These are phyloP conservation scores for Cydia fagiglandana DNA, from an alignment of 1,140 invertebrate species.

Conservation along the genomic window DNA sequence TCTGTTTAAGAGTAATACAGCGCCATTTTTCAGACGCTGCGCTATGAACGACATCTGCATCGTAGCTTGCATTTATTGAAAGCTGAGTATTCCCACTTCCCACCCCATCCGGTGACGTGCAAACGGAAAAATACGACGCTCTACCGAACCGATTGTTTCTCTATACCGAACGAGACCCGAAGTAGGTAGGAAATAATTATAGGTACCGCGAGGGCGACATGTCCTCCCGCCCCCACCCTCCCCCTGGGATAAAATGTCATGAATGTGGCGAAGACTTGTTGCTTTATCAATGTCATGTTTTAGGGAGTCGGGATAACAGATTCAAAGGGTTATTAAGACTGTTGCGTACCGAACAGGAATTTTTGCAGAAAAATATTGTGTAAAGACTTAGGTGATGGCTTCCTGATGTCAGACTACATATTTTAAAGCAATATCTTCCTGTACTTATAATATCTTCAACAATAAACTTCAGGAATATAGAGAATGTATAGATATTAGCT, in stretches of 20 bases:
- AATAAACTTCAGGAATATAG: too few relatives aligned
- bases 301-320: constrained; percentile 32
- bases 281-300: constrained; percentile 71
- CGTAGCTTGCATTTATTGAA: constrained; percentile 54
- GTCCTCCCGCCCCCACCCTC: constrained; percentile 36
- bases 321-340: constrained; percentile 9
- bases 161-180: constrained; percentile 64
- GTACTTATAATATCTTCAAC: too few relatives aligned
- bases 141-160: constrained; percentile 63
- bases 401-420: too few relatives aligned
- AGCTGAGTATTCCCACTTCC: constrained; percentile 40
- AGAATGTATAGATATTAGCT: too few relatives aligned
- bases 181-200: constrained; percentile 65
- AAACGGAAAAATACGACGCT: constrained; percentile 67
- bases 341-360: neutral
- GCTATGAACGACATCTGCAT: constrained; percentile 40
- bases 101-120: constrained; percentile 45
- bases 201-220: constrained; percentile 58
- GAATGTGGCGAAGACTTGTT: constrained; percentile 73
- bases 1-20: constrained; percentile 9
- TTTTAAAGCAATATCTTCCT: too few relatives aligned
- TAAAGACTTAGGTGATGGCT: too few relatives aligned
- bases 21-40: constrained; percentile 16
- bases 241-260: constrained; percentile 54
- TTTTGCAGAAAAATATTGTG: neutral